These are phyloP conservation scores for Phyllotis vaccarum DNA, from an alignment of 2,797 vertebrate genomes.

Conservation along the genomic window DNA sequence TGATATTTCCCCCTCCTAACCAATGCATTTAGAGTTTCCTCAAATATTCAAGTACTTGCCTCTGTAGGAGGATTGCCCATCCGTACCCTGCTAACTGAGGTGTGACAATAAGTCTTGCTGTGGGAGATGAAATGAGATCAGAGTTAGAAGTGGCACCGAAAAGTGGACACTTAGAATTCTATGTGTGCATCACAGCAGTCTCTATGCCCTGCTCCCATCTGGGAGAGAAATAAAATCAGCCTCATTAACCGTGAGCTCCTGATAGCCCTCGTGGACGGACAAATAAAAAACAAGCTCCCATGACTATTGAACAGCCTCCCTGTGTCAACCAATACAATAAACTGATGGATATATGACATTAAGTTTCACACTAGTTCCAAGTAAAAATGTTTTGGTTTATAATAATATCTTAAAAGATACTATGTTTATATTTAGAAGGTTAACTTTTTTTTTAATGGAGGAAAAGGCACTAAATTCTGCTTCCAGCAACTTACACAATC, in stretches of 20 bases:
- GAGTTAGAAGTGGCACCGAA: background rate
- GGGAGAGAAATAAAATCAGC: background rate
- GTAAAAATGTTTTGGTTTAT: background rate
- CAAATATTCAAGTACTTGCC: background rate
- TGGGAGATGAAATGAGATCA: background rate
- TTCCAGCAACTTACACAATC: background rate
- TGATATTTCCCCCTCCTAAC: background rate
- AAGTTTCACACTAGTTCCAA: background rate
- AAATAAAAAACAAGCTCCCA: background rate
- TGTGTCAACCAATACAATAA: background rate
- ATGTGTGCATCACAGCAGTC: background rate
- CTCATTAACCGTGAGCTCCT: background rate
- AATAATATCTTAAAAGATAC: background rate
- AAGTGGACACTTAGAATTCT: background rate
- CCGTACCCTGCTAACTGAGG: background rate
- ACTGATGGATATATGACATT: background rate
- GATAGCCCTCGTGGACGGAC: background rate
- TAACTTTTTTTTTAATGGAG: background rate
- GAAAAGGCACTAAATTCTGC: background rate
- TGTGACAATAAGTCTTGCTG: background rate
- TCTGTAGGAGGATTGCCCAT: background rate
- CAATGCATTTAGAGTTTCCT: background rate
- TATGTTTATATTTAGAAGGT: background rate
- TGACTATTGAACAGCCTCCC: background rate
- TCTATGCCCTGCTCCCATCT: fast-evolving